These are phyloP conservation scores for Tenthredo distinguenda DNA, from an alignment of 2,888 invertebrate genomes.

Conservation along the genomic window DNA sequence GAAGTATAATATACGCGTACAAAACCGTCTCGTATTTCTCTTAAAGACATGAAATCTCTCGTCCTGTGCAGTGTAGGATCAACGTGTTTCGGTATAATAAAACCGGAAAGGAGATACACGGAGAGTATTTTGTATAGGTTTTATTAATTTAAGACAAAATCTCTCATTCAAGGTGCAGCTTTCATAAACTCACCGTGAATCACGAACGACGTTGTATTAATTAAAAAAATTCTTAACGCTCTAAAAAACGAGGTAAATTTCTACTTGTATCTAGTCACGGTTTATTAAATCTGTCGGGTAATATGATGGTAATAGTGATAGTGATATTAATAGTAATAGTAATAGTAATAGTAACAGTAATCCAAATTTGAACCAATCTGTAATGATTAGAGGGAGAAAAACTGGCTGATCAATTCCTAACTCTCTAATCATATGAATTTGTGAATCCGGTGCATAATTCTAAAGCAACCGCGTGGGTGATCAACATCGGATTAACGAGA, in stretches of 20 bases:
- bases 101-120: neutral
- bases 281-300: constrained; percentile 5
- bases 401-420: neutral
- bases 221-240: neutral
- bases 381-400: neutral
- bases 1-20: neutral
- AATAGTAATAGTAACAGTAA: no score
- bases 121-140: neutral
- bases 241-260: neutral
- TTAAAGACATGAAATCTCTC: neutral
- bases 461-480: neutral
- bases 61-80: neutral
- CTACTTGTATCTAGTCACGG: neutral
- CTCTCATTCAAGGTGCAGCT: neutral
- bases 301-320: neutral
- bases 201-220: neutral
- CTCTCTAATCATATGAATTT: neutral
- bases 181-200: neutral
- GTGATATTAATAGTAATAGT: no score
- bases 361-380: no score
- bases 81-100: neutral
- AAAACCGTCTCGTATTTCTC: neutral
- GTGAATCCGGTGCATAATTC: neutral
- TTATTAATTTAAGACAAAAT: neutral
- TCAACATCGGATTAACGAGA: neutral